Percentiles rank a stretch among this genome's conserved stretches.
Evolutionary conservation across 2,797 vertebrate species (phyloP).

Genomic region (Adrianichthys oophorus): DNA sequence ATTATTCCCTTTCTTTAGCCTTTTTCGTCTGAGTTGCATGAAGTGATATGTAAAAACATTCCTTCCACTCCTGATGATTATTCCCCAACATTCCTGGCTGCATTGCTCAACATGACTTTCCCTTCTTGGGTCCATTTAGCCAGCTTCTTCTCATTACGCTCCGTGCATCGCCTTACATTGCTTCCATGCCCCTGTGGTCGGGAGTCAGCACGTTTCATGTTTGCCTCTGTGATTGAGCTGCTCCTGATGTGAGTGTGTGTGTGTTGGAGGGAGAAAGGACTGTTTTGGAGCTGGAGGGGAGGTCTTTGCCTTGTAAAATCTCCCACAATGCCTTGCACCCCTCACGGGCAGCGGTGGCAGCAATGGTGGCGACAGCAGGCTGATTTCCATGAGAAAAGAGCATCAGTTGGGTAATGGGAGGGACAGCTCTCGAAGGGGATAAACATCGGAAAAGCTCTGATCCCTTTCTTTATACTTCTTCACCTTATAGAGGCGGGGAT

Average conservation of each 20-base stretch:
- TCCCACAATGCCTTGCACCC: slow-evolving; percentile 76
- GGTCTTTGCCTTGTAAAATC: slow-evolving; percentile 65
- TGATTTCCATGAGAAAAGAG: slow-evolving; percentile 86
- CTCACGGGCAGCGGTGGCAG: slow-evolving; percentile 57
- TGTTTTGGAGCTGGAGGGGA: slow-evolving; percentile 58
- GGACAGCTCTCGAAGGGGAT: slow-evolving; percentile 72
- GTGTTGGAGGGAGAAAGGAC: slow-evolving; percentile 23
- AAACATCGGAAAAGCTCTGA: slow-evolving; percentile 77
- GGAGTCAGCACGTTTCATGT: slow-evolving; percentile 59
- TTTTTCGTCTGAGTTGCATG: background rate
- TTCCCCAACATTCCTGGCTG: slow-evolving; percentile 3
- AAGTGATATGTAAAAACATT: background rate
- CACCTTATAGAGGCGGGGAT: slow-evolving; percentile 57
- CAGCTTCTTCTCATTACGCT: slow-evolving; percentile 60
- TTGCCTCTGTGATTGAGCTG: slow-evolving; percentile 57
- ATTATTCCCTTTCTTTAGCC: background rate
- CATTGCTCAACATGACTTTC: slow-evolving; percentile 10
- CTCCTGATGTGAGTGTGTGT: slow-evolving; percentile 12
- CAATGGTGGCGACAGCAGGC: slow-evolving; percentile 68
- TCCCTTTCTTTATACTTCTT: slow-evolving; percentile 72
- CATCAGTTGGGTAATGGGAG: slow-evolving; percentile 81
- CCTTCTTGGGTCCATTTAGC: slow-evolving; percentile 9
- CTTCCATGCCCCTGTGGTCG: slow-evolving; percentile 50
- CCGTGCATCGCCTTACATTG: slow-evolving; percentile 38
- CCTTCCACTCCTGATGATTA: slow-evolving; percentile 6